Evolutionary conservation across 2,888 invertebrate species (phyloP), one percentile per base, ranked within the genome.

Genomic region (Cheilosia variabilis): DNA sequence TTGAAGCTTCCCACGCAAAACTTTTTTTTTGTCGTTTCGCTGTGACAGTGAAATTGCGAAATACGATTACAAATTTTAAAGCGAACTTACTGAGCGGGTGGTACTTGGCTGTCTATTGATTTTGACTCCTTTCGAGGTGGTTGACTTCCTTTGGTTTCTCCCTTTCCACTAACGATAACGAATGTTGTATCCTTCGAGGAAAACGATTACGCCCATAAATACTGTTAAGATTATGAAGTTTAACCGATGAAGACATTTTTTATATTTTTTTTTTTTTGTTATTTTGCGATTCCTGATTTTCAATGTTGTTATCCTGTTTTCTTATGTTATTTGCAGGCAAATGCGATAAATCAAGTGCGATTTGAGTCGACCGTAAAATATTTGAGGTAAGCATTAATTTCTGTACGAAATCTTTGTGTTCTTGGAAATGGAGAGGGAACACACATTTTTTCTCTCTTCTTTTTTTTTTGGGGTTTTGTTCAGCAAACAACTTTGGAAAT

Each of bases 301-400:
- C 77, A 37, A 72, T 60, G 66, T 31, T 52, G 27, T n/a, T 62
- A 52, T 68, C 60, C 60, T 65, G 37, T 34, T 69, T 69, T 63
- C 24, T 72, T 76, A 22, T 68, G 45, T 65, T 71, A 27, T 66
- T 83, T 83, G 43, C 78, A 78, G 83, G 63, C 62, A 43, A 68
- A 73, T 58, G 6, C 68, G 53, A 83, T 83, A 73, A 73, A 83
- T 78, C 83, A 73, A 78, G 68, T 69, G 73, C 27, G 78, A 78
- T 68, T 78, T 73, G 78, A 78, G 73, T 69, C 83, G 78, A 73
- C 78, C 68, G 68, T 45, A 69, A 78, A 63, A 45, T 50, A 78
- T 78, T 52, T 57, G 57, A 83, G 83, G 83, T 78, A 69, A 83
- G 83, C 72, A 72, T 78, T 83, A 66, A 77, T 66, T 62, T 73